Evolutionary conservation across 2,888 invertebrate genomes (phyloP), one percentile per base, ranked within the genome.

Genomic region (Pomacea canaliculata): DNA sequence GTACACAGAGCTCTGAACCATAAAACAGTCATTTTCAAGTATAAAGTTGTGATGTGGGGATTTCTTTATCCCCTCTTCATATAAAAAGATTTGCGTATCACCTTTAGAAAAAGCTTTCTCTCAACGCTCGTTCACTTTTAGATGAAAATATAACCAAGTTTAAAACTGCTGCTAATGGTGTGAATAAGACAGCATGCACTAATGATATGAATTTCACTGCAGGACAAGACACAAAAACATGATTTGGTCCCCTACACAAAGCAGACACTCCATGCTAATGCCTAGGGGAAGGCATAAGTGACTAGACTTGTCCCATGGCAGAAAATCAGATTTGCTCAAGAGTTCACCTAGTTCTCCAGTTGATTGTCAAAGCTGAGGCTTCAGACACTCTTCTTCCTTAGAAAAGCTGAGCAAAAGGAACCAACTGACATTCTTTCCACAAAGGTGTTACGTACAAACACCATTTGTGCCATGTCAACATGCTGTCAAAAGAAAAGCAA

Each of bases 331-430:
- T 27, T 63, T 16, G 10, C 27, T 27, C 19, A 12, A 60, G 56
- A 18, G 23, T 23, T 23, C 7, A n/a, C 56, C 56, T 27, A 56
- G 12, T 23, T 49, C 49, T 18, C 18, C 19, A 19, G 23, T 18
- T 69, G 67, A 74, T 69, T 67, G 74, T 74, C 74, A 69, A 27
- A n/a, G 69, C 74, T 27, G n/a, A 62, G 74, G 67, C 62, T 71
- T 19, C 62, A 71, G 70, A 56, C 70, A 56, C 51, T 16, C 8
- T 56, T 7, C 8, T 13, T 8, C 51, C 51, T 16, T 56, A 56
- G 12, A 56, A 56, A 56, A 56, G 16, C 16, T 10, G 4, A 56
- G 51, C 51, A 13, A 56, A 8, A 10, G 2, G 16, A 13, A 56
- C 37, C 12, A 56, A 56, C 12, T 7, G 10, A 56, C 16, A 13